phyloP scores from a whole-genome alignment of 2,113 vertebrate species.

The Marcusenius ussheri region DNA sequence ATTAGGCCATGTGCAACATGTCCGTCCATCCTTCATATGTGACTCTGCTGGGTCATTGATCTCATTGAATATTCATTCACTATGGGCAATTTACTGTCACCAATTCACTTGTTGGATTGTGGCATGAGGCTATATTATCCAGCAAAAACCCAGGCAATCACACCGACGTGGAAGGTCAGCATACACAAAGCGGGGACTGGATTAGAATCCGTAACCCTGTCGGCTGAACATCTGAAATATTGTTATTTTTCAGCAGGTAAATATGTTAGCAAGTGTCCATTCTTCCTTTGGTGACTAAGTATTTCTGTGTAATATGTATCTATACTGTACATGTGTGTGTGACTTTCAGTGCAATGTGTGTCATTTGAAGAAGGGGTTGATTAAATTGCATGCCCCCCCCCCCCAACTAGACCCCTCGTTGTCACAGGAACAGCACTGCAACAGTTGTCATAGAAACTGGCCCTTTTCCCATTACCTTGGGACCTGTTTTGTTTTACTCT shows the following conservation, averaged over 20 bases:
- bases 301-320: background rate
- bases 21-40: background rate
- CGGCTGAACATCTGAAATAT: background rate
- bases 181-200: background rate
- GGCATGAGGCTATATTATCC: background rate
- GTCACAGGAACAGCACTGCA: slow-evolving; percentile 28
- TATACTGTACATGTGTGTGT: background rate
- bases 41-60: background rate
- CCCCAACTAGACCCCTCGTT: slow-evolving; percentile 35
- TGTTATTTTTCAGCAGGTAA: background rate
- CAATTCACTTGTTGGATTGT: background rate
- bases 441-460: slow-evolving; percentile 56
- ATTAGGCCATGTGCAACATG: background rate
- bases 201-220: background rate
- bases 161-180: background rate
- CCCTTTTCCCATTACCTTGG: slow-evolving; percentile 37
- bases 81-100: background rate
- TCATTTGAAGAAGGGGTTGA: slow-evolving; percentile 3
- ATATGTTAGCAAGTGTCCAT: background rate
- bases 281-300: background rate
- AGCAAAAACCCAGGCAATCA: background rate
- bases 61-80: background rate
- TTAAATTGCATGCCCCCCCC: slow-evolving; percentile 9
- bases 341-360: slow-evolving; percentile 15
- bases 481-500: slow-evolving; percentile 34